A percentile compares a stretch with the other conserved stretches of the same genome.
These are phyloP conservation scores for Limenitis camilla DNA, from an alignment of 2,888 invertebrate genomes.

Conservation along the genomic window DNA sequence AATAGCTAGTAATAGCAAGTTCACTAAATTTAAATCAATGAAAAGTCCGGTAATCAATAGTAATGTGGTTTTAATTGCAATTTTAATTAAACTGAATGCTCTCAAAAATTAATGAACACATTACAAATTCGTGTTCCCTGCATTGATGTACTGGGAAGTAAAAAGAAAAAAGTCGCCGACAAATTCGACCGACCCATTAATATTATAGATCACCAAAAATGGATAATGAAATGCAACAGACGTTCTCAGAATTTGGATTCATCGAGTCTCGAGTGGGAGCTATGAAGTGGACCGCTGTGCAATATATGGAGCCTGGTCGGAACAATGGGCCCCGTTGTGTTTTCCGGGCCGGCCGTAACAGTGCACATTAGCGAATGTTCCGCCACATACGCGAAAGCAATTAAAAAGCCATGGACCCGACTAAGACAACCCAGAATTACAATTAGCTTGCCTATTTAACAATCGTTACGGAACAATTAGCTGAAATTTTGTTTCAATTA, in stretches of 20 bases:
- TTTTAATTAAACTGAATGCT: too few relatives aligned
- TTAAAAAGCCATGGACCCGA: constrained; percentile 60
- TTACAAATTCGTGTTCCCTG: neutral
- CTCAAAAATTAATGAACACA: too few relatives aligned
- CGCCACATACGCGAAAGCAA: constrained; percentile 55
- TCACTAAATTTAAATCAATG: too few relatives aligned
- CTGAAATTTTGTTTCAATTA: neutral
- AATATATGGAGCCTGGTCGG: constrained; percentile 56
- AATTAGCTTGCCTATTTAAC: constrained; percentile 12
- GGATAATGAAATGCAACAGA: constrained; percentile 55
- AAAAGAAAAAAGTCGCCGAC: constrained; percentile 1
- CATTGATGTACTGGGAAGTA: neutral
- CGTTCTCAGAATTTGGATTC: constrained; percentile 64
- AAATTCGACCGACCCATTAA: constrained; percentile 27
- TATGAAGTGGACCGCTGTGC: constrained; percentile 65
- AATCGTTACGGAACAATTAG: constrained; percentile 1
- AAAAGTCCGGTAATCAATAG: too few relatives aligned
- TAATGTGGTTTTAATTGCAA: too few relatives aligned
- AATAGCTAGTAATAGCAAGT: too few relatives aligned
- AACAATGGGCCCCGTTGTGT: constrained; percentile 61
- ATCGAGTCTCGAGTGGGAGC: constrained; percentile 36
- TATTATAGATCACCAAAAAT: constrained; percentile 45
- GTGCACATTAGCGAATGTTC: constrained; percentile 61
- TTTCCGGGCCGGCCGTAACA: constrained; percentile 54
- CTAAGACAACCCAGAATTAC: constrained; percentile 11